These are phyloP conservation scores for Anguilla obscura DNA, from an alignment of 2,797 vertebrate genomes.

Conservation along the genomic window DNA sequence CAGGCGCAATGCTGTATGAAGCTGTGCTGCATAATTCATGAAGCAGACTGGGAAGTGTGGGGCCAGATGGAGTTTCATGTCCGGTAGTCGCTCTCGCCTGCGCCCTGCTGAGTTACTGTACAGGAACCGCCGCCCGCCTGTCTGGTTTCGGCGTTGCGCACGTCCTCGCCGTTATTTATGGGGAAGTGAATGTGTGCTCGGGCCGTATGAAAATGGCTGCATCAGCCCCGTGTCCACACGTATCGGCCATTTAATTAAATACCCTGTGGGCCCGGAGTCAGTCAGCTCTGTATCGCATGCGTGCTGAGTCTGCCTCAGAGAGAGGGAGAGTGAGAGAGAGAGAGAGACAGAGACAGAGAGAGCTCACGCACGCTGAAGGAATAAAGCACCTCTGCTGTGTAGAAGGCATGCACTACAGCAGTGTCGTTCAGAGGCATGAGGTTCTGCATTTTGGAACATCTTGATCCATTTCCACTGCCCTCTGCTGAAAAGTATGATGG, in stretches of 20 bases:
- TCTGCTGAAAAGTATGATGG: neutral
- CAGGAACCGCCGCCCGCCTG: neutral
- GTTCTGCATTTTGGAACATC: neutral
- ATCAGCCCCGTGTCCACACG: constrained; percentile 44
- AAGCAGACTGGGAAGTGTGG: neutral
- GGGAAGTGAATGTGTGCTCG: constrained; percentile 10
- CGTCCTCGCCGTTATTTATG: constrained; percentile 47
- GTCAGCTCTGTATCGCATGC: neutral
- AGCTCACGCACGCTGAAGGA: neutral
- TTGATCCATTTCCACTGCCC: neutral
- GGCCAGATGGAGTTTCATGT: neutral
- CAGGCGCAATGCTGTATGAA: neutral
- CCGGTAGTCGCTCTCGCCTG: neutral
- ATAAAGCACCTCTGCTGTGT: neutral
- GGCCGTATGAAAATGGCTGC: constrained; percentile 42
- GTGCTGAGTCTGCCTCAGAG: neutral
- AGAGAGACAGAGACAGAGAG: too few species aligned
- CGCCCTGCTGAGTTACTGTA: neutral
- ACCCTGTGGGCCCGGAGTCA: neutral
- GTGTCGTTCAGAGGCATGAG: neutral
- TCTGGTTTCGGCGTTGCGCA: constrained; percentile 41
- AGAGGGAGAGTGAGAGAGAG: too few species aligned
- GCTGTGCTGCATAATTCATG: neutral
- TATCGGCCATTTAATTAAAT: neutral
- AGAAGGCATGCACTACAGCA: neutral